phyloP scores from a whole-genome alignment of 2,797 vertebrate species.

The Lerista edwardsae region DNA sequence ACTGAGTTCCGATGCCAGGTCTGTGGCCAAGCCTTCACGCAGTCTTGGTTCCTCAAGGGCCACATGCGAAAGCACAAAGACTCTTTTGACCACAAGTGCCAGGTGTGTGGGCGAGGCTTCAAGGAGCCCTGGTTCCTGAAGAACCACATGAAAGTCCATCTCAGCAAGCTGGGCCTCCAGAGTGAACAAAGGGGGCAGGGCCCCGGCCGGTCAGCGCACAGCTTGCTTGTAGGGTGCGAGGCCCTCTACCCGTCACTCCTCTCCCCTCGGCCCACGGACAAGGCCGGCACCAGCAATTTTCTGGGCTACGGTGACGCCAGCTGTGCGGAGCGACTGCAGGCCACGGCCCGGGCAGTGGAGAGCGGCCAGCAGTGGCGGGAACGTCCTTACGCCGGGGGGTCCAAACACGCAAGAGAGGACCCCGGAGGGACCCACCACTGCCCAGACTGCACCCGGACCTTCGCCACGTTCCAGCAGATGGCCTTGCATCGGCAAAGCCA shows the following conservation, averaged over 20 bases:
- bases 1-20: conserved; percentile 88
- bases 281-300: conserved; percentile 80
- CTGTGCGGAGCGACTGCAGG: conserved; percentile 87
- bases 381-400: conserved; percentile 75
- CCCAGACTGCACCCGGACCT: conserved; percentile 76
- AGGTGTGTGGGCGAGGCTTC: conserved; percentile 92
- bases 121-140: conserved; percentile 97
- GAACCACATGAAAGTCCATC: conserved; percentile 97
- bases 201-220: conserved; percentile 41
- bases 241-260: conserved; percentile 89
- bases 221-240: conserved; percentile 80
- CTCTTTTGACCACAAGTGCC: conserved; percentile 93
- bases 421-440: conserved; percentile 58
- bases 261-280: conserved; percentile 58
- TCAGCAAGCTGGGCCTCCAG: conserved; percentile 87
- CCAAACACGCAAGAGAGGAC: conserved; percentile 69
- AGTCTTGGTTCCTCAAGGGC: conserved; percentile 95
- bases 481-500: conserved; percentile 60
- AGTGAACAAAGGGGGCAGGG: conserved; percentile 65
- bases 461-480: conserved; percentile 78
- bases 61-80: conserved; percentile 97
- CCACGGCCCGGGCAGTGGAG: conserved; percentile 76
- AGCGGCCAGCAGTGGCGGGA: conserved; percentile 70
- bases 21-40: conserved; percentile 92
- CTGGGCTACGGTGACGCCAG: conserved; percentile 84